These are phyloP conservation scores for Erebia aethiops DNA, from an alignment of 2,888 invertebrate species.

Conservation along the genomic window DNA sequence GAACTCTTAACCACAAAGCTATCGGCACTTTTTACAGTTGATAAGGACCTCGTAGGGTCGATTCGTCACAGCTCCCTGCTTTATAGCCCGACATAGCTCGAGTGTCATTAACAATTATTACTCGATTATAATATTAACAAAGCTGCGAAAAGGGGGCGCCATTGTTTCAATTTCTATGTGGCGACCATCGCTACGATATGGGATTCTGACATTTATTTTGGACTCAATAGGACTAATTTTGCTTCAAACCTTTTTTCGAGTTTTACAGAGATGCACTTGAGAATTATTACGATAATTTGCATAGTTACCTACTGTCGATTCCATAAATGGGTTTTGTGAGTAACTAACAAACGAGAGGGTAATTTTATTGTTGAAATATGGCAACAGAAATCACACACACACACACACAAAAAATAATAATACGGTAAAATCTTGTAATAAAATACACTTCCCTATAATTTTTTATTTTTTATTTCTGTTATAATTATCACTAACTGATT, in stretches of 20 bases:
- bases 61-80: slow-evolving; percentile 59
- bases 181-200: slow-evolving; percentile 38
- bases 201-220: slow-evolving; percentile 31
- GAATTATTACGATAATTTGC: slow-evolving; percentile 71
- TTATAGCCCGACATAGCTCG: slow-evolving; percentile 61
- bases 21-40: too few species aligned
- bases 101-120: slow-evolving; percentile 73
- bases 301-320: slow-evolving; percentile 49
- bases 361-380: slow-evolving; percentile 26
- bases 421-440: too few species aligned
- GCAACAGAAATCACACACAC: background rate
- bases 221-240: slow-evolving; percentile 27
- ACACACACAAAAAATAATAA: too few species aligned
- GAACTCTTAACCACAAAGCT: too few species aligned
- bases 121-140: slow-evolving; percentile 75
- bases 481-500: too few species aligned
- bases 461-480: too few species aligned
- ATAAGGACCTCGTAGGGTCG: slow-evolving; percentile 41
- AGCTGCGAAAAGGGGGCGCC: slow-evolving; percentile 67
- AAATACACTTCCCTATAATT: too few species aligned
- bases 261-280: slow-evolving; percentile 42
- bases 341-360: slow-evolving; percentile 37
- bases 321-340: slow-evolving; percentile 44
- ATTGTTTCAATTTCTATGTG: slow-evolving; percentile 75
- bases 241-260: slow-evolving; percentile 10